A percentile compares a stretch with the other conserved stretches of the same genome.
Evolutionary conservation across 2,797 vertebrate species (phyloP).

Genomic region (Naso thynnoides): DNA sequence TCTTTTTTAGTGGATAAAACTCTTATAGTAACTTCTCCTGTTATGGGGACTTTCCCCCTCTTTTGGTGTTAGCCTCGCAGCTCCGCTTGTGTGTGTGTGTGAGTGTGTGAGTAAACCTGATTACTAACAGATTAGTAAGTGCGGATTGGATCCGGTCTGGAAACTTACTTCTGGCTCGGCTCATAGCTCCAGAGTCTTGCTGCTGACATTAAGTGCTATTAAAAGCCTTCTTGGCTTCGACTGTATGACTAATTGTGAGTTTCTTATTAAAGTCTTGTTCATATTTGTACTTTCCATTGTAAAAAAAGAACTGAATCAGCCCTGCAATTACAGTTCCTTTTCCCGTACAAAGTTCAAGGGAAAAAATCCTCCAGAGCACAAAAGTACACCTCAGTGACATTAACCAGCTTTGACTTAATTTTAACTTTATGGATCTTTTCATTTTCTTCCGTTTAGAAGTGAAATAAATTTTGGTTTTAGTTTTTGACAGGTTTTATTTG

Average conservation of each 20-base stretch:
- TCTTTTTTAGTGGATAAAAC: background rate
- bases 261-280: slow-evolving; percentile 76
- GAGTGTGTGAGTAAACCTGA: slow-evolving; percentile 59
- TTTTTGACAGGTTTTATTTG: slow-evolving; percentile 18
- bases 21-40: background rate
- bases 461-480: slow-evolving; percentile 34
- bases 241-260: slow-evolving; percentile 72
- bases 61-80: slow-evolving; percentile 26
- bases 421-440: slow-evolving; percentile 28
- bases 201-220: slow-evolving; percentile 73
- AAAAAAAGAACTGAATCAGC: slow-evolving; percentile 64
- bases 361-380: slow-evolving; percentile 13
- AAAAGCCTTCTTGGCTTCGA: slow-evolving; percentile 72
- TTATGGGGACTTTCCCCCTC: slow-evolving; percentile 39
- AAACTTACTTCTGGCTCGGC: slow-evolving; percentile 46
- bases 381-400: slow-evolving; percentile 43
- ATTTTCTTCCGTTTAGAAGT: slow-evolving; percentile 31
- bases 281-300: slow-evolving; percentile 80
- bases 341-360: slow-evolving; percentile 43
- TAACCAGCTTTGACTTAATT: slow-evolving; percentile 51
- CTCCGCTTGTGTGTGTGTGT: slow-evolving; percentile 6
- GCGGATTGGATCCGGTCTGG: slow-evolving; percentile 55
- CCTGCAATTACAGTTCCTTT: slow-evolving; percentile 64
- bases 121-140: slow-evolving; percentile 68
- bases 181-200: slow-evolving; percentile 33